These are phyloP conservation scores for Anolis sagrei DNA, from an alignment of 2,113 vertebrate species.

Conservation along the genomic window DNA sequence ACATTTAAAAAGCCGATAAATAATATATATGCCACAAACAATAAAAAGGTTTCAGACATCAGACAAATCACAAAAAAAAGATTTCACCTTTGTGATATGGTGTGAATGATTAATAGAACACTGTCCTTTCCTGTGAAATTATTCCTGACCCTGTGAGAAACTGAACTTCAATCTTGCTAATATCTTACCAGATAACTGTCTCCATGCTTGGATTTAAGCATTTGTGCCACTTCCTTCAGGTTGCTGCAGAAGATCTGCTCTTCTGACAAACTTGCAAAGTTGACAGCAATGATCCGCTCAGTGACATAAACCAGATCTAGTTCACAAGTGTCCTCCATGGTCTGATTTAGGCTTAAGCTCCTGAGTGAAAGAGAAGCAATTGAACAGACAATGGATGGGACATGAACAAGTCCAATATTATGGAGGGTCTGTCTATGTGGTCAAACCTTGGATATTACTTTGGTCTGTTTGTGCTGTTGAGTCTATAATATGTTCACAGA, in stretches of 20 bases:
- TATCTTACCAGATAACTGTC: conserved; percentile 90
- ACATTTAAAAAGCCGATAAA: neutral
- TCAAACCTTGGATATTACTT: neutral
- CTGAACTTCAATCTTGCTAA: neutral
- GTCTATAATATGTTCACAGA: neutral
- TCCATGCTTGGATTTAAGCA: conserved; percentile 96
- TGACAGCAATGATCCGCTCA: conserved; percentile 87
- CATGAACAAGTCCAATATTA: neutral
- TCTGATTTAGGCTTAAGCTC: conserved; percentile 77
- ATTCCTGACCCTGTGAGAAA: neutral
- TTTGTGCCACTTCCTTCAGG: conserved; percentile 93
- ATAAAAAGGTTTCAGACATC: neutral
- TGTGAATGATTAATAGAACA: too few species aligned
- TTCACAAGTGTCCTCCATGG: conserved; percentile 93
- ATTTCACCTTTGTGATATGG: neutral
- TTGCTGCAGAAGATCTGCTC: conserved; percentile 91
- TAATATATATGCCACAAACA: neutral
- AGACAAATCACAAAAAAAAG: neutral
- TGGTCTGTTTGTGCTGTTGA: conserved; percentile 3
- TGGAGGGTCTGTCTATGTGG: neutral
- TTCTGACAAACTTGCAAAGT: conserved; percentile 86
- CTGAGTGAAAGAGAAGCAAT: conserved; percentile 7
- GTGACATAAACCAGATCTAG: conserved; percentile 83
- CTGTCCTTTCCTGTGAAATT: neutral
- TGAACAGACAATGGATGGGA: neutral